Evolutionary conservation across 2,113 vertebrate genomes (phyloP).

Genomic region (Brienomyrus brachyistius): DNA sequence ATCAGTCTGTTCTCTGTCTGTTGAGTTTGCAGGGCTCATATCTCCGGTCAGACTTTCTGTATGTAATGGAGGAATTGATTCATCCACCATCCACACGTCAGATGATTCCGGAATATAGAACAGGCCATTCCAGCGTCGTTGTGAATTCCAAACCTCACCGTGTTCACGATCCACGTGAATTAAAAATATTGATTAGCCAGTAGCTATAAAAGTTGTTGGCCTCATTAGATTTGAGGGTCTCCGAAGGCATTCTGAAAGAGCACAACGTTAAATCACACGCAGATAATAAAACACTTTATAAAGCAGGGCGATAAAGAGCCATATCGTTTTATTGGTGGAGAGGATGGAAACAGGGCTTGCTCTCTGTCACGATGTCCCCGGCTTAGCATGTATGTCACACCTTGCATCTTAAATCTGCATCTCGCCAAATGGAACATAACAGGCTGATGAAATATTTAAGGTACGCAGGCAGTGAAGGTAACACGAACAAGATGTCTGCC

Average conservation of each 20-base stretch:
- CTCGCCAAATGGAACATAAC: neutral
- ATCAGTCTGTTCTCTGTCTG: neutral
- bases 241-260: neutral
- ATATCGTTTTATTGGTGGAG: neutral
- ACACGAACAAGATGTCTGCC: neutral
- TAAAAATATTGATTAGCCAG: conserved; percentile 15
- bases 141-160: neutral
- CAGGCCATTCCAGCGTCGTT: neutral
- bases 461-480: neutral
- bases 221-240: conserved; percentile 1
- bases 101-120: neutral
- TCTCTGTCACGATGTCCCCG: neutral
- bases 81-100: neutral
- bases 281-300: conserved; percentile 7
- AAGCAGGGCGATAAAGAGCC: neutral
- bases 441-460: conserved; percentile 6
- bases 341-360: neutral
- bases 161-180: neutral
- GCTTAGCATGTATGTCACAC: neutral
- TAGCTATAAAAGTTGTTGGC: conserved; percentile 6
- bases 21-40: neutral
- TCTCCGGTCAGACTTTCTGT: neutral
- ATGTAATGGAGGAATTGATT: neutral
- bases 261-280: neutral
- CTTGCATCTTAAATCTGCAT: neutral